A percentile compares a stretch with the other conserved stretches of the same genome.
phyloP scores from a whole-genome alignment of 2,113 vertebrate species.

The Anthoscopus minutus region DNA sequence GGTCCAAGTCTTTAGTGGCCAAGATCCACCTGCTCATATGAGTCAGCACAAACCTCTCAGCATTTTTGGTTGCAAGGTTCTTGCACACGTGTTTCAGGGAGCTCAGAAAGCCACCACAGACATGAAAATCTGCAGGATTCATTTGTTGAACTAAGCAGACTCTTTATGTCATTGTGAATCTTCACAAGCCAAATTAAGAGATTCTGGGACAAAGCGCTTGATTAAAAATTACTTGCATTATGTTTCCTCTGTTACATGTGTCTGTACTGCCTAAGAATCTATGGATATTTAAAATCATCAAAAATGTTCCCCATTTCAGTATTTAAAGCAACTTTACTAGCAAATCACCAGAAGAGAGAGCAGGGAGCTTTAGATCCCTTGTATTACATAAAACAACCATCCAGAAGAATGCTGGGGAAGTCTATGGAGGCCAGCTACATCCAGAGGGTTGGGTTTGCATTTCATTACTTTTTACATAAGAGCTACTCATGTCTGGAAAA shows the following conservation, averaged over 20 bases:
- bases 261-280: background rate
- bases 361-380: background rate
- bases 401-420: background rate
- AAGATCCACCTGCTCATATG: background rate
- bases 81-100: background rate
- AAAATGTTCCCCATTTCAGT: background rate
- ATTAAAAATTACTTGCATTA: background rate
- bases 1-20: background rate
- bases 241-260: background rate
- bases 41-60: slow-evolving; percentile 18
- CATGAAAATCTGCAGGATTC: background rate
- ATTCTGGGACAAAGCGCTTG: background rate
- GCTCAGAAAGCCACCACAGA: background rate
- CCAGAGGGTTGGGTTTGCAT: slow-evolving; percentile 21
- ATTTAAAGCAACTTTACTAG: background rate
- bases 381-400: slow-evolving; percentile 21
- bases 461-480: slow-evolving; percentile 49
- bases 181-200: slow-evolving; percentile 29
- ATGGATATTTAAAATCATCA: background rate
- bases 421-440: background rate
- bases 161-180: slow-evolving; percentile 41
- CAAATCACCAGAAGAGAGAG: background rate
- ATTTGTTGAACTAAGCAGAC: slow-evolving; percentile 34
- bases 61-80: background rate
- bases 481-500: slow-evolving; percentile 31